Base-by-base conservation (phyloP, 2,888 invertebrate species). In the Hyppa rectilinea region DNA sequence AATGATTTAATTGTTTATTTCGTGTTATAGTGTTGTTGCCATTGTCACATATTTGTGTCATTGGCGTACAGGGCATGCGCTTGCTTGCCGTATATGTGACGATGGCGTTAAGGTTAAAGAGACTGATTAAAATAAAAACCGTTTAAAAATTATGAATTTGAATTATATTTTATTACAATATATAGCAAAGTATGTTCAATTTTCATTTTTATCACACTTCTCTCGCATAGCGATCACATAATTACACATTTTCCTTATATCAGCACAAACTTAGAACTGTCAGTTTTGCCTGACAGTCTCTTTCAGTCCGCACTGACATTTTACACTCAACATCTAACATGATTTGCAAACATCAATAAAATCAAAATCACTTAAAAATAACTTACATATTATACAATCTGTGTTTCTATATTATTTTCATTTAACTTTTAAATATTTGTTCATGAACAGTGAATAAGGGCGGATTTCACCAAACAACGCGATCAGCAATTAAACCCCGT, bases 91-190 rank as follows among this genome's bases (percentile, higher is more conserved):
- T n/a, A n/a, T n/a, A n/a, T n/a, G n/a, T n/a, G n/a, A n/a, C n/a
- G n/a, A n/a, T n/a, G n/a, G n/a, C n/a, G n/a, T n/a, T n/a, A n/a
- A n/a, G n/a, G n/a, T n/a, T n/a, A n/a, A n/a, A n/a, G n/a, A n/a
- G 14, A 23, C 2, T 3, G 2, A 29, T 43, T 4, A 53, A 70
- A 83, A 84, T 85, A 75, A 86, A 85, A 85, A 65, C 7, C 66
- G 12, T 58, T 58, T 50, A 45, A 73, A 80, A 85, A 80, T 83
- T 81, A 86, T 75, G 85, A 87, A 85, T 81, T 77, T 58, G 71
- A 85, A 84, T 81, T 83, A 83, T 81, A 83, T 85, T 84, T 80
- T 84, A 88, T 87, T 87, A 88, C 87, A 87, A 87, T 87, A 86
- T 87, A 87, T 83, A 84, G 79, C 81, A 82, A 84, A 79, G 69